Conservation (phyloP, 2,113 vertebrate species). For the Eurypyga helias region DNA sequence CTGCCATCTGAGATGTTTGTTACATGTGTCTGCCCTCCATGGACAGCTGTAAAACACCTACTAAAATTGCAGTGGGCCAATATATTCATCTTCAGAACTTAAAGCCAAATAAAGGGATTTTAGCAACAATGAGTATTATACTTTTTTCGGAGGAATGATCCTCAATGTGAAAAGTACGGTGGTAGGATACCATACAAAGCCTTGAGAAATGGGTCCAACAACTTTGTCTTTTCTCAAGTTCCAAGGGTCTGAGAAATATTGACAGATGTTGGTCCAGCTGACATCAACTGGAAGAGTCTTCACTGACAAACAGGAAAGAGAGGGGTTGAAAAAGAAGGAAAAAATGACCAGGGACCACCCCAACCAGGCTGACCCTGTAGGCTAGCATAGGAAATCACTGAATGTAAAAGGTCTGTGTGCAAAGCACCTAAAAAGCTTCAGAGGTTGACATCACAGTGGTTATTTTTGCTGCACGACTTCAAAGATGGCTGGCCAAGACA, state of each 20-base stretch:
- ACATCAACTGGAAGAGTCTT: neutral
- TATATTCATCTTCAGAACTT: neutral
- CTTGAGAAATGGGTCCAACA: neutral
- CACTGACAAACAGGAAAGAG: neutral
- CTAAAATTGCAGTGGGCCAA: neutral
- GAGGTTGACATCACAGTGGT: accelerated
- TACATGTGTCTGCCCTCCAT: neutral
- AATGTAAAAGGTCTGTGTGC: neutral
- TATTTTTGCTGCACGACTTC: neutral
- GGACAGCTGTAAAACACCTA: neutral
- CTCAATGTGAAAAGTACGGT: accelerated
- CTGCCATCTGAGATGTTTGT: neutral
- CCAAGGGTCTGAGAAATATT: neutral
- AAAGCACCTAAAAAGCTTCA: neutral
- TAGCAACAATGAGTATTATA: neutral
- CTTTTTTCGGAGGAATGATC: neutral
- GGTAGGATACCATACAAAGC: neutral
- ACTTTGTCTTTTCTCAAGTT: neutral
- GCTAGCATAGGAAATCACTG: neutral
- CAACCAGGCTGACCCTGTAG: accelerated
- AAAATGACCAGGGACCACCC: accelerated
- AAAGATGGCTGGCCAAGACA: neutral
- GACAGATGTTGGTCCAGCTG: neutral
- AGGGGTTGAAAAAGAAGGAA: neutral
- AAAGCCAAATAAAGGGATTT: neutral